phyloP scores from a whole-genome alignment of 2,797 vertebrate species.

The Graptemys geographica region DNA sequence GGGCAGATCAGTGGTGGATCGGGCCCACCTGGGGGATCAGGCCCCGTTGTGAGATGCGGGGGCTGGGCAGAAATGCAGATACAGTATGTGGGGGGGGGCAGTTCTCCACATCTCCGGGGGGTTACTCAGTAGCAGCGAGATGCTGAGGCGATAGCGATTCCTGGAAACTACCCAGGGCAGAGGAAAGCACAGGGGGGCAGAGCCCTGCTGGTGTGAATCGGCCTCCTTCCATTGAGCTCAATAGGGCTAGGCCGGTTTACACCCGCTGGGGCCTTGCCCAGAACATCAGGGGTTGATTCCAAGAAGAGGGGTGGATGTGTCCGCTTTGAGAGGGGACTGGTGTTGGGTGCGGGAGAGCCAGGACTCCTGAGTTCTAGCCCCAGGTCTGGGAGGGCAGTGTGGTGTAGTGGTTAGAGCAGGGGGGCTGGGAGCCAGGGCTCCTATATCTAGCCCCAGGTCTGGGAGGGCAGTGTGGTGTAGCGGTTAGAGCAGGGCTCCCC shows the following conservation, averaged over 20 bases:
- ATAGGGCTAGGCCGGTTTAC: not conserved
- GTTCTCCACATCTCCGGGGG: rapidly evolving
- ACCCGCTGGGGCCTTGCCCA: too few relatives aligned
- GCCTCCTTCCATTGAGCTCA: not conserved
- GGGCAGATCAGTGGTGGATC: not conserved
- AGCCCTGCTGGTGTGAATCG: not conserved
- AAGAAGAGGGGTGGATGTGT: not conserved
- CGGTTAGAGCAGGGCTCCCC: not conserved
- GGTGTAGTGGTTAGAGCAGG: too few relatives aligned
- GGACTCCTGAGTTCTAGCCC: too few relatives aligned
- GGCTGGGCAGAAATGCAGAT: not conserved
- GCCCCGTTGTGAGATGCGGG: too few relatives aligned
- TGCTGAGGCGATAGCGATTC: not conserved
- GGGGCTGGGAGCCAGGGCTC: too few relatives aligned
- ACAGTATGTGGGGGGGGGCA: too few relatives aligned
- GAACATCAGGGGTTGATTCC: not conserved
- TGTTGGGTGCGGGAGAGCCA: too few relatives aligned
- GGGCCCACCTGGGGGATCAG: not conserved
- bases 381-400: too few relatives aligned
- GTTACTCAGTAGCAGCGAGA: not conserved
- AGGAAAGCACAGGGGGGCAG: not conserved
- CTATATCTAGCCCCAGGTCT: not conserved
- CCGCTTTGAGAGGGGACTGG: too few relatives aligned
- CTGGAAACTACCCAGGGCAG: not conserved
- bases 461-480: too few relatives aligned